Evolutionary conservation across 2,113 vertebrate genomes (phyloP).

Genomic region (Fregetta grallaria): DNA sequence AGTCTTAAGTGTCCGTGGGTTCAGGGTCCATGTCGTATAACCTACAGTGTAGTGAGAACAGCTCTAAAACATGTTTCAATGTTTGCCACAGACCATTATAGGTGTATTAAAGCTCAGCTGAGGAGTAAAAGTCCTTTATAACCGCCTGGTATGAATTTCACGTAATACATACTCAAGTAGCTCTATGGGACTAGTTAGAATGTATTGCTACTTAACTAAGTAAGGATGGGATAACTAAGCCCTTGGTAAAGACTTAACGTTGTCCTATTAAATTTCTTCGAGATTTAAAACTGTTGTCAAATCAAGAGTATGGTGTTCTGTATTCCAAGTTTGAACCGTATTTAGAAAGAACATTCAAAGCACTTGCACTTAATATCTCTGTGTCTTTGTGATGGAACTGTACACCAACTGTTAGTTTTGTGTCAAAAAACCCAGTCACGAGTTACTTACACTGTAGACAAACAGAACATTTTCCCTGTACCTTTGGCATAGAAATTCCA

Average conservation of each 20-base stretch:
- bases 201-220: not conserved
- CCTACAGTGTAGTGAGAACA: not conserved
- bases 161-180: not conserved
- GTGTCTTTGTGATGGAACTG: not conserved
- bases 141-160: not conserved
- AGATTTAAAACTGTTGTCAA: not conserved
- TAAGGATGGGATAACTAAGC: not conserved
- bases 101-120: not conserved
- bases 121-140: not conserved
- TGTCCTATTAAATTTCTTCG: not conserved
- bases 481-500: not conserved
- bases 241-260: not conserved
- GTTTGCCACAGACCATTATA: not conserved
- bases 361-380: not conserved
- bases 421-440: accelerated
- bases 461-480: not conserved
- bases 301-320: not conserved
- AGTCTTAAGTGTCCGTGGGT: accelerated
- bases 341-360: not conserved
- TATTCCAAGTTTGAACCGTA: not conserved
- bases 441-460: not conserved
- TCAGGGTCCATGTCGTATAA: not conserved
- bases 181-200: not conserved
- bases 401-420: not conserved
- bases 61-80: not conserved